These are phyloP conservation scores for Poeciliopsis occidentalis DNA, from an alignment of 2,113 vertebrate species.

Conservation along the genomic window DNA sequence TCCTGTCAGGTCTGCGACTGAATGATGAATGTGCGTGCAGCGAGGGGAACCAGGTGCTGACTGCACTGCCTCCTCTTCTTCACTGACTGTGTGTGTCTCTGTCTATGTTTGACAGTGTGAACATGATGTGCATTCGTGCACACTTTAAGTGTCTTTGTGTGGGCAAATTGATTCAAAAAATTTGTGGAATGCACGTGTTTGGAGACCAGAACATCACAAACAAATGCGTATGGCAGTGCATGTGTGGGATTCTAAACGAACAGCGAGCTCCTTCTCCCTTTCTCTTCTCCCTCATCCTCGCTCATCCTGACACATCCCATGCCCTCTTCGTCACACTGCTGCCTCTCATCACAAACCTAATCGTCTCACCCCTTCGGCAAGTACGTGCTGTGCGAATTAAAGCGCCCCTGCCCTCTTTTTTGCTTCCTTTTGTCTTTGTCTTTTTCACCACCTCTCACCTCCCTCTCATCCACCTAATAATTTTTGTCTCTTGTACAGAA, in stretches of 20 bases:
- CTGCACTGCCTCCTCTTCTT: constrained; percentile 61
- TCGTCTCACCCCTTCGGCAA: constrained; percentile 79
- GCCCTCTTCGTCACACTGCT: constrained; percentile 79
- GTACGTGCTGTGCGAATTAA: constrained; percentile 79
- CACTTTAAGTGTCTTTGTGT: constrained; percentile 1
- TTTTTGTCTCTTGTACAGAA: constrained; percentile 62
- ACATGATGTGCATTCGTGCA: constrained; percentile 23
- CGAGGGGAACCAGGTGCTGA: constrained; percentile 58
- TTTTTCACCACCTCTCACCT: constrained; percentile 47
- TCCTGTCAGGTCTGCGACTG: constrained; percentile 71
- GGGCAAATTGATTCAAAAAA: constrained; percentile 18
- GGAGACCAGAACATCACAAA: constrained; percentile 7
- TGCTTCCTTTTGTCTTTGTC: constrained; percentile 66
- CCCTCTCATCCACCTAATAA: constrained; percentile 52
- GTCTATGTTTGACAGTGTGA: constrained; percentile 21
- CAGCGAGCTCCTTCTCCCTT: constrained; percentile 70
- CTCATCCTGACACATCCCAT: constrained; percentile 79
- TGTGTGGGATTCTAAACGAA: constrained; percentile 51
- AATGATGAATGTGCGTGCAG: constrained; percentile 78
- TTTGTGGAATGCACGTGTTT: constrained; percentile 9
- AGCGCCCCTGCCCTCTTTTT: constrained; percentile 71
- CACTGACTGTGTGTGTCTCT: constrained; percentile 30
- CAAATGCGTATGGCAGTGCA: constrained; percentile 5
- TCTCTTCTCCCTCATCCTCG: constrained; percentile 78
- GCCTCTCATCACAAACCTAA: constrained; percentile 82